A percentile compares a stretch with the other conserved stretches of the same genome.
Evolutionary conservation across 2,797 vertebrate species (phyloP).

Genomic region (Danio aesculapii): DNA sequence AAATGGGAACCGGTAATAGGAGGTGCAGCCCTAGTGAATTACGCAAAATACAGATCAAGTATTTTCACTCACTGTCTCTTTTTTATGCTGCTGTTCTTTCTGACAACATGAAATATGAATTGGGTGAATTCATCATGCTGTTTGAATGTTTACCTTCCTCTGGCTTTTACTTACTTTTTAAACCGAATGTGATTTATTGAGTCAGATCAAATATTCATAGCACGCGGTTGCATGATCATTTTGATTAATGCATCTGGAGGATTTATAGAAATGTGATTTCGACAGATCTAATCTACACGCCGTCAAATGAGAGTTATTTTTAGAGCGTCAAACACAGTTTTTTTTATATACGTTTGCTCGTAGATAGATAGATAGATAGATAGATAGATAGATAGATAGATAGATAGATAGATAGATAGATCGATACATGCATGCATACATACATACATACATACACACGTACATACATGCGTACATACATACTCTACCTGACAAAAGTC

Average conservation of each 20-base stretch:
- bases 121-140: conserved; percentile 13
- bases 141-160: conserved; percentile 13
- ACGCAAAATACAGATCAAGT: conserved; percentile 41
- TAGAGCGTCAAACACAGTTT: too few relatives aligned
- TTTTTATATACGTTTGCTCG: too few relatives aligned
- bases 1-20: too few relatives aligned
- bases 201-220: conserved; percentile 13
- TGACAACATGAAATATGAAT: conserved; percentile 8
- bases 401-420: too few relatives aligned
- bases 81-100: conserved; percentile 57
- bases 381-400: too few relatives aligned
- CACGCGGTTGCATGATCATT: not conserved
- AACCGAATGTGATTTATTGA: not conserved
- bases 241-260: not conserved
- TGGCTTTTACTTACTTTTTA: not conserved
- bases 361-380: too few relatives aligned
- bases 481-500: too few relatives aligned
- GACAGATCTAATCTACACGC: not conserved
- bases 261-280: not conserved
- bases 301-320: too few relatives aligned
- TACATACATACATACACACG: too few relatives aligned
- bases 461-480: too few relatives aligned
- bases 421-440: too few relatives aligned
- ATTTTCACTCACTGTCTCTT: not conserved
- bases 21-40: too few relatives aligned